These are phyloP conservation scores for Schizotus pectinicornis DNA, from an alignment of 2,888 invertebrate species.

Conservation along the genomic window DNA sequence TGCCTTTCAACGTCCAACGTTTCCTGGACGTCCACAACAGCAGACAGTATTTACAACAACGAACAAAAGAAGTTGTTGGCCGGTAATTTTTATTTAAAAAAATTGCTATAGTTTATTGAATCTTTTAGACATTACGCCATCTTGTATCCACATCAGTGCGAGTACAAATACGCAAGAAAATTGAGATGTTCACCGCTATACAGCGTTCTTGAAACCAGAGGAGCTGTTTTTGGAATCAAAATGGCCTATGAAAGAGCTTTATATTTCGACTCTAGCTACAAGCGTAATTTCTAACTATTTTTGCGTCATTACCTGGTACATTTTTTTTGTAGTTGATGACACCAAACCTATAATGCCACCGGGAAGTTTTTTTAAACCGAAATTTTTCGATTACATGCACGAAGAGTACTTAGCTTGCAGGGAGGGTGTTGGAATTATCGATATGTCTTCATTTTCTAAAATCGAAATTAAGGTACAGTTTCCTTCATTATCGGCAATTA, in stretches of 20 bases:
- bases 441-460: conserved; percentile 81
- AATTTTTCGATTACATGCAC: conserved; percentile 71
- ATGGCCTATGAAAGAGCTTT: conserved; percentile 77
- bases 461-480: conserved; percentile 69
- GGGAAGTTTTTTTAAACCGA: conserved; percentile 72
- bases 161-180: conserved; percentile 67
- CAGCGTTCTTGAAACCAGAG: conserved; percentile 67
- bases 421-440: conserved; percentile 78
- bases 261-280: conserved; percentile 67
- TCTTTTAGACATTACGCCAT: conserved; percentile 62
- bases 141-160: conserved; percentile 65
- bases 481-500: conserved; percentile 30
- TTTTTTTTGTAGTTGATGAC: conserved; percentile 55
- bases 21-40: conserved; percentile 73
- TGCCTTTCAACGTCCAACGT: conserved; percentile 69
- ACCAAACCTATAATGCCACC: conserved; percentile 63
- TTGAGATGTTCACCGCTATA: conserved; percentile 73
- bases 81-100: conserved; percentile 46
- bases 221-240: conserved; percentile 72
- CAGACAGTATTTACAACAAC: conserved; percentile 64
- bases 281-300: conserved; percentile 52
- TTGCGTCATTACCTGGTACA: neutral
- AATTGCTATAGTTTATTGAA: conserved; percentile 8
- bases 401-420: conserved; percentile 76
- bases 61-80: conserved; percentile 71